phyloP scores from a whole-genome alignment of 2,797 vertebrate genomes.

The Perodicticus potto region DNA sequence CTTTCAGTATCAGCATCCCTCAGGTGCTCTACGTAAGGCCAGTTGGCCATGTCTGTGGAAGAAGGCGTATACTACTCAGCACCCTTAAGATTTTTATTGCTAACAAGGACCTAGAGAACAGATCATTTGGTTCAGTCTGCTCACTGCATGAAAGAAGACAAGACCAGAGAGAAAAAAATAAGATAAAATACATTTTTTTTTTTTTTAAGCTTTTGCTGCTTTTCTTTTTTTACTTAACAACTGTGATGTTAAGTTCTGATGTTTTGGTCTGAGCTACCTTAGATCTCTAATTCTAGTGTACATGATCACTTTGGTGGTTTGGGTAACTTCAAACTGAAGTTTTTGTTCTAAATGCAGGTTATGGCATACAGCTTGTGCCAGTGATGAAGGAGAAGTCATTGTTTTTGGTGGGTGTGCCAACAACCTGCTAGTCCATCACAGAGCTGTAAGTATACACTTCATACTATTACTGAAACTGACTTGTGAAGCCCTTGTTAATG shows the following conservation, averaged over 20 bases:
- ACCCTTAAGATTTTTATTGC: background rate
- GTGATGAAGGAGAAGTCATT: conserved; percentile 97
- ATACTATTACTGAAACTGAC: background rate
- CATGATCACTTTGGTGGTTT: background rate
- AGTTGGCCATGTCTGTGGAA: background rate
- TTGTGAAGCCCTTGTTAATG: background rate
- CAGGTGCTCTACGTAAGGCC: background rate
- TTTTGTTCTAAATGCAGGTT: conserved; percentile 88
- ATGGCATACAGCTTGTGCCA: conserved; percentile 97
- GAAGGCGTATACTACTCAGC: background rate
- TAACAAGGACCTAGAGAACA: conserved; percentile 45
- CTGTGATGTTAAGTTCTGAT: conserved; percentile 34
- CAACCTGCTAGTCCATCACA: conserved; percentile 95
- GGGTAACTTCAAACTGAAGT: background rate
- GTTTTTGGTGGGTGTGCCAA: conserved; percentile 98
- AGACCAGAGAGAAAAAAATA: conserved; percentile 17
- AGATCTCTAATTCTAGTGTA: conserved; percentile 5
- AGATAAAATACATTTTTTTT: background rate
- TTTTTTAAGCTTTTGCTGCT: background rate
- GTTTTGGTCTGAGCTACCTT: background rate
- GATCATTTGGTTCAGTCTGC: background rate
- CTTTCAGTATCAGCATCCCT: background rate
- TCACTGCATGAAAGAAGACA: background rate
- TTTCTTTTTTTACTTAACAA: conserved; percentile 19
- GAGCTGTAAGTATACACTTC: conserved; percentile 92